A percentile compares a stretch with the other conserved stretches of the same genome.
Conservation (phyloP, 2,888 invertebrate genomes). For the Ceraclea dissimilis region DNA sequence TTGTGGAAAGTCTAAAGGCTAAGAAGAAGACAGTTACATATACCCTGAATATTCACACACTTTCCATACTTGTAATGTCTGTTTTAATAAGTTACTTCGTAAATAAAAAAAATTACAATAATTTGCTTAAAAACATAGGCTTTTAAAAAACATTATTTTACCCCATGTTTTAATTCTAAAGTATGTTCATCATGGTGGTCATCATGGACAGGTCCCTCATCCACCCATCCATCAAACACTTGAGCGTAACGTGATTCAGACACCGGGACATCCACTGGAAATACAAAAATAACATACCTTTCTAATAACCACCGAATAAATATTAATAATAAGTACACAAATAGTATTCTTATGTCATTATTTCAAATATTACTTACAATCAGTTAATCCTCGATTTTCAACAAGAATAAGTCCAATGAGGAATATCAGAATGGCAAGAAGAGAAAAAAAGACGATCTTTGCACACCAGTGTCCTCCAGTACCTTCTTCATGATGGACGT, state of each 20-base stretch:
- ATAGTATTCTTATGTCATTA: too few relatives aligned
- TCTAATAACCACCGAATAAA: neutral
- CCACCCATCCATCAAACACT: conserved; percentile 73
- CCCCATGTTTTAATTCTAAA: conserved; percentile 44
- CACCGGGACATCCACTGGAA: conserved; percentile 50
- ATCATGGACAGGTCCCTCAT: conserved; percentile 49
- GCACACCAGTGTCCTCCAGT: conserved; percentile 81
- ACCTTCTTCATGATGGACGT: conserved; percentile 66
- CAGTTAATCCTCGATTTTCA: conserved; percentile 70
- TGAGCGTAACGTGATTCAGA: conserved; percentile 65
- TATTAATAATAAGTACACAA: too few relatives aligned
- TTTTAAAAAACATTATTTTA: too few relatives aligned
- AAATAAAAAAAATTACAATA: too few relatives aligned
- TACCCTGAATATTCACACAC: too few relatives aligned
- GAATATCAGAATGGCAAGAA: conserved; percentile 63
- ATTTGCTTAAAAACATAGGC: too few relatives aligned
- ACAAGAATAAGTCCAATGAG: conserved; percentile 71
- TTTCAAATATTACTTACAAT: conserved; percentile 53
- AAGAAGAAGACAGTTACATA: neutral
- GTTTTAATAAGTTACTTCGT: too few relatives aligned
- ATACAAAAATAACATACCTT: too few relatives aligned
- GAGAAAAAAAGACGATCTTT: conserved; percentile 71
- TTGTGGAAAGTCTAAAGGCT: too few relatives aligned
- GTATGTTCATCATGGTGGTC: conserved; percentile 49
- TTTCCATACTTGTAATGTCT: too few relatives aligned